These are phyloP conservation scores for Sebastes itinus DNA, from an alignment of 2,797 vertebrate genomes.

Conservation along the genomic window DNA sequence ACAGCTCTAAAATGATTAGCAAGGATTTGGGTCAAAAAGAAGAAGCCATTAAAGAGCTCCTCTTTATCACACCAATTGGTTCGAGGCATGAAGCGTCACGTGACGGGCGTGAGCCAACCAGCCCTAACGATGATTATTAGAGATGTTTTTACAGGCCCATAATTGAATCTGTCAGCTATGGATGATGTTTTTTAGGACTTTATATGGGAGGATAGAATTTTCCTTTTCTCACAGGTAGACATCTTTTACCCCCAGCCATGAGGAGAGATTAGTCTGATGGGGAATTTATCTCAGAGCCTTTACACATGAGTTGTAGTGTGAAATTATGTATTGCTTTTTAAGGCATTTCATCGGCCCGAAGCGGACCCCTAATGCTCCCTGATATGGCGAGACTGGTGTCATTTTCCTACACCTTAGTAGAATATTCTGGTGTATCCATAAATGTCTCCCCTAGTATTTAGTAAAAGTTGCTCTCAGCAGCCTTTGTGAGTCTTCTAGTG, in stretches of 20 bases:
- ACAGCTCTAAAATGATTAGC: conserved; percentile 75
- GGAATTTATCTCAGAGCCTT: conserved; percentile 29
- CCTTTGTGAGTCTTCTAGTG: background rate
- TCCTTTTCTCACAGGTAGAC: background rate
- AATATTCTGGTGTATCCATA: background rate
- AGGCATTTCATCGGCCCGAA: conserved; percentile 1
- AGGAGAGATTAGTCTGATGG: conserved; percentile 36
- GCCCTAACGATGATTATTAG: conserved; percentile 26
- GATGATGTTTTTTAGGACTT: background rate
- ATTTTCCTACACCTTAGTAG: background rate
- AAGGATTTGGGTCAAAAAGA: conserved; percentile 71
- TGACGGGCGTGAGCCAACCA: conserved; percentile 36
- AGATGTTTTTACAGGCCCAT: conserved; percentile 22
- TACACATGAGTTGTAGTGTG: conserved; percentile 52
- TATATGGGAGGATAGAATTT: background rate
- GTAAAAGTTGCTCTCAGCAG: background rate
- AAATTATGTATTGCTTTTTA: conserved; percentile 51
- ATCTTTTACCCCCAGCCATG: background rate
- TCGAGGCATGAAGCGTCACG: conserved; percentile 31
- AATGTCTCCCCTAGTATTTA: background rate
- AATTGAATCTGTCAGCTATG: conserved; percentile 49
- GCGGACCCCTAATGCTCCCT: background rate
- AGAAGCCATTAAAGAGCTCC: conserved; percentile 55
- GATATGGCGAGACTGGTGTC: background rate
- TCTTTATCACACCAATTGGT: conserved; percentile 46